These are phyloP conservation scores for Hoplostethus mediterraneus DNA, from an alignment of 2,797 vertebrate genomes.

Conservation along the genomic window DNA sequence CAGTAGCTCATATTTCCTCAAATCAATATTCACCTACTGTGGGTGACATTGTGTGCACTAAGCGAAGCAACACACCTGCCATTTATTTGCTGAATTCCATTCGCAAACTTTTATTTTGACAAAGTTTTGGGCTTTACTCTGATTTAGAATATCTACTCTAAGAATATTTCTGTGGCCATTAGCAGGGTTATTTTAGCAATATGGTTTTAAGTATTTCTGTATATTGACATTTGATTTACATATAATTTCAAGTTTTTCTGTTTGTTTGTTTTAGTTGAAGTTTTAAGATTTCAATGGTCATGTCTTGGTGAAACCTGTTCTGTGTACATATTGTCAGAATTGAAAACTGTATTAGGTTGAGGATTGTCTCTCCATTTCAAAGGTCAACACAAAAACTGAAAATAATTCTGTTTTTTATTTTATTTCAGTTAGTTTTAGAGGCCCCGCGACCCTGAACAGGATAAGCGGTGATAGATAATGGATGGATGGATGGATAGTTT, in stretches of 20 bases:
- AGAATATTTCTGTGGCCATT: background rate
- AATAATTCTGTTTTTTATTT: background rate
- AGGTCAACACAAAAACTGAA: too few relatives aligned
- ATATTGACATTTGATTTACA: background rate
- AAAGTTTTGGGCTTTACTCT: background rate
- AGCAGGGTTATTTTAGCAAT: background rate
- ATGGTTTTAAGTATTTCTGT: background rate
- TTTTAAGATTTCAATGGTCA: background rate
- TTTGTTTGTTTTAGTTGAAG: too few relatives aligned
- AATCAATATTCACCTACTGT: slow-evolving; percentile 26
- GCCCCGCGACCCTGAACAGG: too few relatives aligned
- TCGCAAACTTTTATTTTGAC: slow-evolving; percentile 40
- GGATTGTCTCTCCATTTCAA: too few relatives aligned
- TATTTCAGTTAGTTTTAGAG: background rate
- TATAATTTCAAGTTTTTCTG: background rate
- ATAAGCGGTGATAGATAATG: too few relatives aligned
- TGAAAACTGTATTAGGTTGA: too few relatives aligned
- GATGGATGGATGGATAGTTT: too few relatives aligned
- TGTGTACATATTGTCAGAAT: too few relatives aligned
- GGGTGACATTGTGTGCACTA: background rate
- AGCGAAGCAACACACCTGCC: slow-evolving; percentile 38
- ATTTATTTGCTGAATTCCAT: slow-evolving; percentile 25
- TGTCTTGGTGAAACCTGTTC: background rate
- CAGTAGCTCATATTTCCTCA: slow-evolving; percentile 11
- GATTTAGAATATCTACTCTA: background rate